Evolutionary conservation across 2,113 vertebrate genomes (phyloP), one percentile per base, ranked within the genome.

Genomic region (Syngnathoides biaculeatus): DNA sequence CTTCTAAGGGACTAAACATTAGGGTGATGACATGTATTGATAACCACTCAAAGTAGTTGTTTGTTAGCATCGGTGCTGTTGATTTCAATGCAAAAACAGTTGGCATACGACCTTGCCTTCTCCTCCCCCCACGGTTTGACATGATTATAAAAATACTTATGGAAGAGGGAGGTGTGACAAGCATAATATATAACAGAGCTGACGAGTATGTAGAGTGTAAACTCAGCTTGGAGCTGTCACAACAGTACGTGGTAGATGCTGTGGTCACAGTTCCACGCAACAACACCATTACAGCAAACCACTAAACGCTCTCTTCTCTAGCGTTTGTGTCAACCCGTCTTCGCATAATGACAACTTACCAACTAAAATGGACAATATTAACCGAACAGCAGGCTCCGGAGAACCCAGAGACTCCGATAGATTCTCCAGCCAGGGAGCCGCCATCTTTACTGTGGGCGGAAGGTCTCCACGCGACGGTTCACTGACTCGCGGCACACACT

Each of bases 371-470:
- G 96, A 98, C 42, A 95, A 73, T 82, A 97, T 93, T 66, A 98
- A 90, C 50, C 95, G 93, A 82, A 98, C 89, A 71, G 96, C 96
- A 78, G 95, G 93, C 82, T 98, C 95, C 20, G 95, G 92, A 43
- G 94, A 93, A 79, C 94, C 95, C 86, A 97, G 86, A 68, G 91
- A 93, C 86, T 92, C 88, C 71, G 96, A 92, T 67, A 94, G 80
- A 72, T 80, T 87, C 84, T 90, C 84, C 86, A 92, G 77, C 85
- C 90, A 91, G 90, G 90, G 89, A 91, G 90, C 90, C 90, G 90
- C 91, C 92, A 92, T 93, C 86, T 91, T 92, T 89, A 74, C 80
- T 88, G 86, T 84, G 87, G 92, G 90, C 92, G 92, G 92, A 92
- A 92, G 81, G 78, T 81, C 69, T 86, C 66, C 61, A 35, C 57